These are phyloP conservation scores for Lutraria lutraria DNA, from an alignment of 2,888 invertebrate species.

Conservation along the genomic window DNA sequence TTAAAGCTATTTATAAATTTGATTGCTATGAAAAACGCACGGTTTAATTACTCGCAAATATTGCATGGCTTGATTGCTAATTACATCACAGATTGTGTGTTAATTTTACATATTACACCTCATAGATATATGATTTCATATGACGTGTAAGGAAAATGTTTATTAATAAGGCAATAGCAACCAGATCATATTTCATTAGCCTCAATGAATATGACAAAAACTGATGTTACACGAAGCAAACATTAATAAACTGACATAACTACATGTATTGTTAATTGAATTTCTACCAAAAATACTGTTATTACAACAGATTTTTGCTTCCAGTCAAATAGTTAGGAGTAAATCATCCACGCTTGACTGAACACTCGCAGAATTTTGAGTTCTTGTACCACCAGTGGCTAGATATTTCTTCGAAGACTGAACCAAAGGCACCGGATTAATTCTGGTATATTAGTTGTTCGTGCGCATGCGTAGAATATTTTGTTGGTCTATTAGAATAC, in stretches of 20 bases:
- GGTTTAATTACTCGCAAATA: constrained; percentile 6
- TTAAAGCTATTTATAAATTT: constrained; percentile 12
- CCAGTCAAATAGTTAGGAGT: not conserved
- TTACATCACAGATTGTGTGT: not conserved
- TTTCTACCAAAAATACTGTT: not conserved
- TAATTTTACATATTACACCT: too few species aligned
- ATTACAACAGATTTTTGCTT: not conserved
- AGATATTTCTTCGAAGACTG: too few species aligned
- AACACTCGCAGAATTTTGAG: not conserved
- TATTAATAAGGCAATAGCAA: not conserved
- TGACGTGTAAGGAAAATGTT: not conserved
- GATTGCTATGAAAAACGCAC: not conserved
- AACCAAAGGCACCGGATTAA: too few species aligned
- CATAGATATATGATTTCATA: not conserved
- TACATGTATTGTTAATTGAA: not conserved
- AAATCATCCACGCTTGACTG: not conserved
- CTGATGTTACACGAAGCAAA: constrained; percentile 2
- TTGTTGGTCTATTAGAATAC: too few species aligned
- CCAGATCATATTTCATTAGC: not conserved
- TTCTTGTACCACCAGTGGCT: not conserved
- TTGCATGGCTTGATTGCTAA: not conserved
- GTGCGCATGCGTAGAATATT: too few species aligned
- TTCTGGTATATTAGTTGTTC: too few species aligned
- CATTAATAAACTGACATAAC: constrained; percentile 14
- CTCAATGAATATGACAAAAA: not conserved